Percentiles rank a stretch among this genome's conserved stretches.
Conservation (phyloP, 2,888 invertebrate genomes). For the Electrophaes corylata region DNA sequence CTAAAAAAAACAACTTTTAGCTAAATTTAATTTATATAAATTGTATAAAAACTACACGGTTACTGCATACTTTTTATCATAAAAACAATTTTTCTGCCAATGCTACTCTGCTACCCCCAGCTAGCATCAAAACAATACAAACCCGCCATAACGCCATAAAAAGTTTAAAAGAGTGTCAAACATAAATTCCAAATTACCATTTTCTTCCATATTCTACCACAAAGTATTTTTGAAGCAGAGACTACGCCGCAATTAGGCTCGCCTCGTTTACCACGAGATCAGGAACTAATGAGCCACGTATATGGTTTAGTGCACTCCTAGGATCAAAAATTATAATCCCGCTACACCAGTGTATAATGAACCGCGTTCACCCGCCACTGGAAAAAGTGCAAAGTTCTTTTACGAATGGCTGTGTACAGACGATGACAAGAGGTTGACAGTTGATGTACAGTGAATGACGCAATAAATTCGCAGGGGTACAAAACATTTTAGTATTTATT, state of each 20-base stretch:
- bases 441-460: slow-evolving; percentile 58
- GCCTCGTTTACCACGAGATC: slow-evolving; percentile 76
- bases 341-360: slow-evolving; percentile 49
- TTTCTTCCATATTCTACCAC: slow-evolving; percentile 53
- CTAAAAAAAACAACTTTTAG: too few relatives aligned
- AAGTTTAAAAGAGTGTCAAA: slow-evolving; percentile 63
- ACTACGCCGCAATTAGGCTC: slow-evolving; percentile 70
- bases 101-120: neutral
- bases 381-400: slow-evolving; percentile 34
- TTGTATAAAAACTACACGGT: too few relatives aligned
- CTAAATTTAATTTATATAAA: too few relatives aligned
- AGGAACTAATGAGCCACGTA: slow-evolving; percentile 79
- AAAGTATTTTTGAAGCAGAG: slow-evolving; percentile 61
- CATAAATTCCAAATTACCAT: slow-evolving; percentile 69
- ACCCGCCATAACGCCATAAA: slow-evolving; percentile 38
- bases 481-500: slow-evolving; percentile 46
- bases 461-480: slow-evolving; percentile 43
- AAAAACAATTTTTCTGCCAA: too few relatives aligned
- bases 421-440: slow-evolving; percentile 67
- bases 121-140: slow-evolving; percentile 34
- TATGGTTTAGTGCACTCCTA: slow-evolving; percentile 74
- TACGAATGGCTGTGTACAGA: slow-evolving; percentile 41
- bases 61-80: too few relatives aligned
- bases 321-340: slow-evolving; percentile 76
- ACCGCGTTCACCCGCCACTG: slow-evolving; percentile 22